phyloP scores from a whole-genome alignment of 2,888 invertebrate species.

The Nomada ferruginata region DNA sequence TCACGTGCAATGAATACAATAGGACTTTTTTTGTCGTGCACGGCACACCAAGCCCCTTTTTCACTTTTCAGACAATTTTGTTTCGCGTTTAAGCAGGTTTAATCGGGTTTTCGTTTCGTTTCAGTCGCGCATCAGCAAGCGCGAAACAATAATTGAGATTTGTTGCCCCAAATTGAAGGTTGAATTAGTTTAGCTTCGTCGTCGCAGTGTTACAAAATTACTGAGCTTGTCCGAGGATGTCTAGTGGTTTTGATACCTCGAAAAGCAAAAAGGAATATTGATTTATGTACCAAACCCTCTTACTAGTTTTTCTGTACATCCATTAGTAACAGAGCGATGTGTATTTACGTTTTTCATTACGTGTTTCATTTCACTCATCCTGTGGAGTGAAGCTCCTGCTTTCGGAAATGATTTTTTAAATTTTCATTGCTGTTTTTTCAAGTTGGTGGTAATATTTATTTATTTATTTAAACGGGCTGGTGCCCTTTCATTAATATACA shows the following conservation, averaged over 20 bases:
- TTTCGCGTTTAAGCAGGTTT: not conserved
- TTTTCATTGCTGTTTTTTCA: not conserved
- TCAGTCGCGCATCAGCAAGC: not conserved
- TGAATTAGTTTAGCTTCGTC: not conserved
- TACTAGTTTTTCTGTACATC: not conserved
- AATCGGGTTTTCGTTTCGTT: not conserved
- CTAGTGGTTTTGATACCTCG: not conserved
- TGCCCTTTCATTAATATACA: too few species aligned
- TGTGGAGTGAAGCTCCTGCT: not conserved
- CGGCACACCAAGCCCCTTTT: not conserved
- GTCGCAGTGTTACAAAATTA: not conserved
- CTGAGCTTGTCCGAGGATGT: too few species aligned
- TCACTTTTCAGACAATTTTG: slow-evolving; percentile 5
- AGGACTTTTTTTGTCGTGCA: slow-evolving; percentile 11
- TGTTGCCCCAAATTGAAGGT: not conserved
- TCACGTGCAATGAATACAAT: slow-evolving; percentile 47
- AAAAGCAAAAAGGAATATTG: too few species aligned
- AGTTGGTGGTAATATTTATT: not conserved
- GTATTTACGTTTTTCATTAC: too few species aligned
- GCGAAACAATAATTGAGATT: not conserved
- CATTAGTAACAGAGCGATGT: too few species aligned
- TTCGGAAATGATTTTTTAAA: not conserved
- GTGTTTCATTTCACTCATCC: not conserved
- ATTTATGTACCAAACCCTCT: not conserved
- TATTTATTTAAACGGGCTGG: too few species aligned